A percentile compares a stretch with the other conserved stretches of the same genome.
phyloP scores from a whole-genome alignment of 2,888 invertebrate genomes.

The Drosophila vallismaia region DNA sequence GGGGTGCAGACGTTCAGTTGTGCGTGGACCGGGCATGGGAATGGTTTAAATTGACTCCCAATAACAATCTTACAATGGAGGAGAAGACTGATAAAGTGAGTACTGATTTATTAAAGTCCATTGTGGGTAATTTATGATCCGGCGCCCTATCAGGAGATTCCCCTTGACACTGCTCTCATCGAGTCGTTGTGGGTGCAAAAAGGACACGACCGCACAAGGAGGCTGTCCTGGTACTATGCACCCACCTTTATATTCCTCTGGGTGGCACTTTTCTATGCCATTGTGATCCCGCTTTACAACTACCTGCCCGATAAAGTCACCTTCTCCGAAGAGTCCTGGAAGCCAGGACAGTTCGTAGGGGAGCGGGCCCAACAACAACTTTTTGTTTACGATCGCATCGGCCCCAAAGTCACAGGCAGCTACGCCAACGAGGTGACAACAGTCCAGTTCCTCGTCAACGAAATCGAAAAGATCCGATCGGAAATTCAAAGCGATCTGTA shows the following conservation, averaged over 20 bases:
- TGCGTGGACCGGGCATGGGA: slow-evolving; percentile 27
- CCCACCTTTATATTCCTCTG: slow-evolving; percentile 71
- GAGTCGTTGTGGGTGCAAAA: slow-evolving; percentile 12
- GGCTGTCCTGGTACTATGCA: slow-evolving; percentile 68
- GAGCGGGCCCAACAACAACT: slow-evolving; percentile 87
- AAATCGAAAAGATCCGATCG: slow-evolving; percentile 67
- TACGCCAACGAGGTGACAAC: slow-evolving; percentile 30
- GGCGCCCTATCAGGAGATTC: slow-evolving; percentile 11
- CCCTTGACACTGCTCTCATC: slow-evolving; percentile 17
- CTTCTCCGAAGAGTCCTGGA: slow-evolving; percentile 53
- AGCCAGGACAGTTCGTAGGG: slow-evolving; percentile 86
- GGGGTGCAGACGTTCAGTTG: slow-evolving; percentile 38
- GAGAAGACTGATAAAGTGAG: slow-evolving; percentile 39
- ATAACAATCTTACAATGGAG: slow-evolving; percentile 20
- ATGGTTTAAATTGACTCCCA: slow-evolving; percentile 26
- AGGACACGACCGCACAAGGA: background rate
- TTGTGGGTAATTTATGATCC: background rate
- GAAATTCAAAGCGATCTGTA: slow-evolving; percentile 67
- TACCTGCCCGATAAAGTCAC: slow-evolving; percentile 68
- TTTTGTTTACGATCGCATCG: slow-evolving; percentile 85
- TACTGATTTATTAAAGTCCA: slow-evolving; percentile 1
- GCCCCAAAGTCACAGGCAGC: slow-evolving; percentile 45
- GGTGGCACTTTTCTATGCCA: slow-evolving; percentile 69
- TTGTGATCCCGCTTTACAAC: slow-evolving; percentile 66
- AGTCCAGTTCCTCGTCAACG: slow-evolving; percentile 84